phyloP scores from a whole-genome alignment of 2,888 invertebrate genomes.

The Metopia argyrocephala region DNA sequence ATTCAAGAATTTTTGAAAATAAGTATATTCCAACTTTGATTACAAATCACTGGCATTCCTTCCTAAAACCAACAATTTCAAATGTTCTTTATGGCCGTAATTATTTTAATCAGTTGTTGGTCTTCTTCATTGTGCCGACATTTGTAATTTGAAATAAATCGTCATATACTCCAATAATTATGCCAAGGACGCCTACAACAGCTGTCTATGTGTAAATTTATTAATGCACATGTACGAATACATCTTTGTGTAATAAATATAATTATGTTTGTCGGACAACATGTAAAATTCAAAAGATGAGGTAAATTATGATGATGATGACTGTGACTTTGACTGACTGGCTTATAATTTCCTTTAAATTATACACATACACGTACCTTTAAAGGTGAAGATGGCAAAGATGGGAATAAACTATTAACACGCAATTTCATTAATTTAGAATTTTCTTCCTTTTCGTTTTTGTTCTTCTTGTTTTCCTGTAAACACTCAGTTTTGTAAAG shows the following conservation, averaged over 20 bases:
- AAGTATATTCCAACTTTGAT: slow-evolving; percentile 27
- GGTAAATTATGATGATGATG: slow-evolving; percentile 34
- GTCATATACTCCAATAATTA: slow-evolving; percentile 57
- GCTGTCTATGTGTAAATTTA: neutral
- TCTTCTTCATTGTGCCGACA: neutral
- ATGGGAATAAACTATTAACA: slow-evolving; percentile 61
- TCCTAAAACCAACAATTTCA: slow-evolving; percentile 15
- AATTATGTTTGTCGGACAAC: slow-evolving; percentile 59
- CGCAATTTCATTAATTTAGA: slow-evolving; percentile 57
- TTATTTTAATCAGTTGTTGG: slow-evolving; percentile 27
- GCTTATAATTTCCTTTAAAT: slow-evolving; percentile 61
- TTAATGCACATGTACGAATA: neutral
- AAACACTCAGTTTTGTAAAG: slow-evolving; percentile 15
- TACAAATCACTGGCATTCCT: slow-evolving; percentile 6
- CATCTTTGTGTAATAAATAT: slow-evolving; percentile 25
- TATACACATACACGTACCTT: slow-evolving; percentile 14
- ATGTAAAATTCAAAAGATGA: slow-evolving; percentile 18
- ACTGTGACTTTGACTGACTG: slow-evolving; percentile 60
- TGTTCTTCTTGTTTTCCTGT: slow-evolving; percentile 7
- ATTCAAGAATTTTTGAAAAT: too few relatives aligned
- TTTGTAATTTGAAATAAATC: slow-evolving; percentile 40
- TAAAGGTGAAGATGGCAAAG: slow-evolving; percentile 12
- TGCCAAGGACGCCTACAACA: slow-evolving; percentile 55
- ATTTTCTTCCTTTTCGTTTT: slow-evolving; percentile 23
- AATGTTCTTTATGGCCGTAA: slow-evolving; percentile 46